Conservation (phyloP, 2,113 vertebrate species). For the Cepphus grylle region DNA sequence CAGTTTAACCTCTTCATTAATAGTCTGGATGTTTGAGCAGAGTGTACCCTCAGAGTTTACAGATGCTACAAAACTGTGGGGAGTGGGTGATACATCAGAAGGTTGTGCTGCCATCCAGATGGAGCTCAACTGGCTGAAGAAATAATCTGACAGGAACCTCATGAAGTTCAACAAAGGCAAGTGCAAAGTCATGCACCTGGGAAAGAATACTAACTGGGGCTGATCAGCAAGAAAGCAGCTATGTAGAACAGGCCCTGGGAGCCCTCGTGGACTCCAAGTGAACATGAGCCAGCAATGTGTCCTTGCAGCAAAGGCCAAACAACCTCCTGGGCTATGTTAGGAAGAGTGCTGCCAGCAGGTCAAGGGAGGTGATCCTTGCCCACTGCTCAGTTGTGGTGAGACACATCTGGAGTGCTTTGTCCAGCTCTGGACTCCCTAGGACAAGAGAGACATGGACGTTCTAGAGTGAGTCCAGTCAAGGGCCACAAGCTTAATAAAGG, state of each 20-base stretch:
- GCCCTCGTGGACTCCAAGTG: not conserved
- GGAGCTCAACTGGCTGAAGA: not conserved
- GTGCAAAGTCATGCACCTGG: not conserved
- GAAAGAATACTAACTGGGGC: not conserved
- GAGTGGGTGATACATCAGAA: not conserved
- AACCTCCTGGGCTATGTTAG: not conserved
- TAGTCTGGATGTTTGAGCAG: not conserved
- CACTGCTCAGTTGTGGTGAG: not conserved
- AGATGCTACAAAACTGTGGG: not conserved
- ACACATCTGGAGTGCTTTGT: not conserved
- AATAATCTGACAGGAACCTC: not conserved
- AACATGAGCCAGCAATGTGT: not conserved
- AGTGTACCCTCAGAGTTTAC: not conserved
- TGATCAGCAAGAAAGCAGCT: not conserved
- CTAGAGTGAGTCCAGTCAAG: not conserved
- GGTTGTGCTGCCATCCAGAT: not conserved
- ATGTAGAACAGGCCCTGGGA: not conserved
- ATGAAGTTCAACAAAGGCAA: not conserved
- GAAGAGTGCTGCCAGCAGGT: not conserved
- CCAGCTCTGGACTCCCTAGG: not conserved
- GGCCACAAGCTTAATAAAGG: not conserved
- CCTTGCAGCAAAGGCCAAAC: not conserved
- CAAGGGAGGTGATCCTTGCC: not conserved
- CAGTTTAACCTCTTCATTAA: not conserved
- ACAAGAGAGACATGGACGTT: not conserved